These are phyloP conservation scores for Drosophila vallismaia DNA, from an alignment of 2,888 invertebrate species.

Conservation along the genomic window DNA sequence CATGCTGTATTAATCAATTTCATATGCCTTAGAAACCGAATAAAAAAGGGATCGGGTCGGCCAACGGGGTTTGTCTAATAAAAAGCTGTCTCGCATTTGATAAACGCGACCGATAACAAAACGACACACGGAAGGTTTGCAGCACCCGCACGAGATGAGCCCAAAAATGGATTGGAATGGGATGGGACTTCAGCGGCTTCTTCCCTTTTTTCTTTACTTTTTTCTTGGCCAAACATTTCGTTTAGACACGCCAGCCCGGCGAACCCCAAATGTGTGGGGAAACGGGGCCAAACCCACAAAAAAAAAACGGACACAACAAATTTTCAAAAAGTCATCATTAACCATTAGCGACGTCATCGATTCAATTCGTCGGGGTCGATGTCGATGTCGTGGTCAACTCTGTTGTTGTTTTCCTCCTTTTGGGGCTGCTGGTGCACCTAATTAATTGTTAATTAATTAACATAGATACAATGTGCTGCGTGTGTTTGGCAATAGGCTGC, in stretches of 20 bases:
- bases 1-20: slow-evolving; percentile 76
- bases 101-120: slow-evolving; percentile 63
- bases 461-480: slow-evolving; percentile 66
- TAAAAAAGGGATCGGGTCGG: slow-evolving; percentile 9
- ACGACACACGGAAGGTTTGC: slow-evolving; percentile 36
- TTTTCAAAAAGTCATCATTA: slow-evolving; percentile 70
- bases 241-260: slow-evolving; percentile 67
- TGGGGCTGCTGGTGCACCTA: slow-evolving; percentile 61
- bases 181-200: slow-evolving; percentile 47
- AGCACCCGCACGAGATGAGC: slow-evolving; percentile 47
- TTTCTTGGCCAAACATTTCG: slow-evolving; percentile 55
- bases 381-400: slow-evolving; percentile 27
- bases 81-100: slow-evolving; percentile 68
- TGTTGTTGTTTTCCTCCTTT: slow-evolving; percentile 15
- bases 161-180: slow-evolving; percentile 13
- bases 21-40: slow-evolving; percentile 54
- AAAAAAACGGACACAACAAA: slow-evolving; percentile 10
- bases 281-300: slow-evolving; percentile 69
- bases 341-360: slow-evolving; percentile 77
- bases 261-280: slow-evolving; percentile 30
- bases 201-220: slow-evolving; percentile 9
- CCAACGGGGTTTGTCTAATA: slow-evolving; percentile 48
- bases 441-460: slow-evolving; percentile 80
- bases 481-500: slow-evolving; percentile 55
- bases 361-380: slow-evolving; percentile 39